Evolutionary conservation across 2,113 vertebrate genomes (phyloP), one percentile per base, ranked within the genome.

Genomic region (Grantiella picta): DNA sequence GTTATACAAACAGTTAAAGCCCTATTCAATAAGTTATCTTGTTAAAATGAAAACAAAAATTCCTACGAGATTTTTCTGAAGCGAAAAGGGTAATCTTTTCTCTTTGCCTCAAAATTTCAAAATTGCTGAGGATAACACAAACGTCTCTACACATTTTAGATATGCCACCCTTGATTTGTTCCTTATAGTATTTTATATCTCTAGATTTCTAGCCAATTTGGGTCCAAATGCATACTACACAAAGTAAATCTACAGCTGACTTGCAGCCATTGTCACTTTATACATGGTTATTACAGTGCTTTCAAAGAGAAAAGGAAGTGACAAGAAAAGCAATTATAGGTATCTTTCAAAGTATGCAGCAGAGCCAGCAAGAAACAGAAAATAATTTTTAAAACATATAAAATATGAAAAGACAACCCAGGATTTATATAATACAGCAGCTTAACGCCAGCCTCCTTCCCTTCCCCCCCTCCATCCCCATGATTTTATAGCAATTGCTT

Each of bases 221-320:
- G 10, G 31, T 82, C 35, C 47, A 78, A 61, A 75, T 22, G 17
- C 22, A 47, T 20, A 36, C 15, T 40, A 50, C 10, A 68, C 10
- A 77, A 73, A 86, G 21, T 19, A 91, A 79, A 86, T 5, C 23
- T 50, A 80, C 15, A 59, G 29, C 38, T 80, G 60, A 54, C 24
- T 52, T 81, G 38, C 22, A 77, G 22, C 11, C 40, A 63, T 33
- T 71, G n/a, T 44, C 75, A 54, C 38, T 47, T 73, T 94, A 85
- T 78, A 75, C 15, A 20, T 4, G 8, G 24, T 60, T 78, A 73
- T 83, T 81, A 64, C 52, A 75, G n/a, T 50, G 36, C 40, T 90
- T 83, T 94, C 65, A 84, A 95, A 96, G 44, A 83, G 52, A 78
- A 71, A 25, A 90, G n/a, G n/a, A 90, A 92, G 72, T 33, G 22